Evolutionary conservation across 2,113 vertebrate species (phyloP), one percentile per base, ranked within the genome.

Genomic region (Camarhynchus parvulus): DNA sequence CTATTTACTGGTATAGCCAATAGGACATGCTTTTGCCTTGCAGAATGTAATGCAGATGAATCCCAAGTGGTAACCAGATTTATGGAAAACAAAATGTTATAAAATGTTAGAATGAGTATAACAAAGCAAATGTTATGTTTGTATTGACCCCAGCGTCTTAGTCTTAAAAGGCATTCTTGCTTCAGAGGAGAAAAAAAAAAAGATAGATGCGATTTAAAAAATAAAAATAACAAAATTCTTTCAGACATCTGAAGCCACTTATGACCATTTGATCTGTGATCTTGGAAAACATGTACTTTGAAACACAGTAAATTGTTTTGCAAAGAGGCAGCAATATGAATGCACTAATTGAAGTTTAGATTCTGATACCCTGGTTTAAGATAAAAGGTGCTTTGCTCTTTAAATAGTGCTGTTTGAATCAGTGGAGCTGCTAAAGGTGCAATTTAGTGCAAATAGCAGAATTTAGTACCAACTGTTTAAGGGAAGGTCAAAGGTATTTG

Each of bases 241-340:
- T 86, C 37, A 67, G 47, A 56, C 19, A 39, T 83, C 59, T 74
- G 72, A 90, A 83, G 44, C 20, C 44, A 10, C 9, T 78, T 88
- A 86, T 12, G 50, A 44, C 11, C 13, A n/a, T 94, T 95, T 91
- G 87, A 94, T 95, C 74, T 86, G 30, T 83, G 52, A 72, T 89
- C 72, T 56, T 81, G 72, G 64, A 83, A 83, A 86, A 52, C 13
- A 15, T 5, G 7, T 86, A 8, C 59, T 95, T 95, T 94, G 87
- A 80, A 92, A 90, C 22, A 41, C 4, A 44, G n/a, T 74, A 74
- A 83, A 64, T 90, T 80, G 25, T 77, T 33, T 70, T 59, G 20
- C 39, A 64, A 59, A 86, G 37, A 61, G 49, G 28, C 17, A 37
- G 3, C 19, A 42, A 77, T 44, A 25, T 41, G 42, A 87, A 46